phyloP scores from a whole-genome alignment of 1,140 invertebrate species.

The Plutomurus gul region DNA sequence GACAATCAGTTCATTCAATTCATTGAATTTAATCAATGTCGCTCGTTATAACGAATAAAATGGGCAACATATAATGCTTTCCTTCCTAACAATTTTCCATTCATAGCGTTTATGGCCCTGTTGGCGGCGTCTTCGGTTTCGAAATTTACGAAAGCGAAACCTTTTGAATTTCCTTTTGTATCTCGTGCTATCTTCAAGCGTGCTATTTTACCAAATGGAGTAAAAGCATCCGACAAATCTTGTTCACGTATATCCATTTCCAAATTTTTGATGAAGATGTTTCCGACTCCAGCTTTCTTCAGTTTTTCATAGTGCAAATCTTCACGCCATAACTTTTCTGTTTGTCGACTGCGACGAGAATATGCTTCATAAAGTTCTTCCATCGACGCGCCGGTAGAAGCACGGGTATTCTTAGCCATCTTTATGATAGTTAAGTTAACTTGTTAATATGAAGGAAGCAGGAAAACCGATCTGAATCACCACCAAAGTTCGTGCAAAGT shows the following conservation, averaged over 20 bases:
- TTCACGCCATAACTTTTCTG: background rate
- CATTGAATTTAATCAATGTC: conserved; percentile 85
- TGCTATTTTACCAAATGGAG: conserved; percentile 97
- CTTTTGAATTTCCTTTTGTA: conserved; percentile 92
- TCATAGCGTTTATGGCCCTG: conserved; percentile 69
- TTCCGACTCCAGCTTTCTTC: conserved; percentile 96
- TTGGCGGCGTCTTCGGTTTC: conserved; percentile 98
- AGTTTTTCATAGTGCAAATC: conserved; percentile 66
- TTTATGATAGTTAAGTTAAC: too few relatives aligned
- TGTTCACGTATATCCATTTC: conserved; percentile 99
- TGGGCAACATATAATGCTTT: conserved; percentile 96
- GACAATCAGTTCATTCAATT: too few relatives aligned
- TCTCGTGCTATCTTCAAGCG: conserved; percentile 98
- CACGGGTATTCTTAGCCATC: too few relatives aligned
- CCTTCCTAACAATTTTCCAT: conserved; percentile 91
- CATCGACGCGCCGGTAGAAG: too few relatives aligned
- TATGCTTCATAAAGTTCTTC: background rate
- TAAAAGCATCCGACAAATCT: conserved; percentile 99
- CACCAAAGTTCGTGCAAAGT: too few relatives aligned
- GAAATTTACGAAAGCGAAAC: conserved; percentile 99
- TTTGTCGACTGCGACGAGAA: background rate
- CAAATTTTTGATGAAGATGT: conserved; percentile 99
- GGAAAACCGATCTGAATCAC: too few relatives aligned
- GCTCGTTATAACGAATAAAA: conserved; percentile 95
- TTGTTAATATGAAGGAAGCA: too few relatives aligned